phyloP scores from a whole-genome alignment of 2,113 vertebrate genomes.

The Sceloporus tristichus region DNA sequence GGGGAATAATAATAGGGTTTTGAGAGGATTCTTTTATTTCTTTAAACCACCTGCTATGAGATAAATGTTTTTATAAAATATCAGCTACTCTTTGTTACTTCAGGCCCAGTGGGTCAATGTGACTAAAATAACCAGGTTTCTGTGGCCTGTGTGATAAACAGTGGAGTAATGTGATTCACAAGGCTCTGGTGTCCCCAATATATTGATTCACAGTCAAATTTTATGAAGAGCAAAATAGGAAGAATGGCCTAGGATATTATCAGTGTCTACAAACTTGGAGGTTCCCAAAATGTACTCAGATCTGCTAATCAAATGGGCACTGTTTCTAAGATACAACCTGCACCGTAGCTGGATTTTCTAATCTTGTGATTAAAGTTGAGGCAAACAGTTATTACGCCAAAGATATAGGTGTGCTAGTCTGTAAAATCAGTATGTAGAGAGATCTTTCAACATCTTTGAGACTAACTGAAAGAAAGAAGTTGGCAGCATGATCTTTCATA shows the following conservation, averaged over 20 bases:
- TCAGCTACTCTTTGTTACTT: slow-evolving; percentile 7
- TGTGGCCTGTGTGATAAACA: background rate
- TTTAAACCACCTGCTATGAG: slow-evolving; percentile 23
- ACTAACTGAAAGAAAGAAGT: too few species aligned
- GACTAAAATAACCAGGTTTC: slow-evolving; percentile 7
- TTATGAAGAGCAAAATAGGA: background rate
- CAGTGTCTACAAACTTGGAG: background rate
- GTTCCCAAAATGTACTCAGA: background rate
- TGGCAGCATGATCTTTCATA: too few species aligned
- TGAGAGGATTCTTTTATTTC: slow-evolving; percentile 40
- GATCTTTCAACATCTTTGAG: too few species aligned
- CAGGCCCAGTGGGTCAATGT: background rate
- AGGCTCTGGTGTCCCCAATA: background rate
- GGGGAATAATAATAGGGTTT: slow-evolving; percentile 59
- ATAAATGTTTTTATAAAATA: slow-evolving; percentile 26
- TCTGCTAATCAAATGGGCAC: background rate
- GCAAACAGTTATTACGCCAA: background rate
- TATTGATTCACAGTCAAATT: background rate
- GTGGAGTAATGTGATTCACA: background rate
- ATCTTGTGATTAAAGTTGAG: background rate
- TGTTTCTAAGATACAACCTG: background rate
- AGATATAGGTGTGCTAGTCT: too few species aligned
- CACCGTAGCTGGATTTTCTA: background rate
- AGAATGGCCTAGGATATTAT: background rate
- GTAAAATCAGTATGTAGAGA: too few species aligned